Evolutionary conservation across 2,797 vertebrate species (phyloP), one percentile per base, ranked within the genome.

Genomic region (Chromis chromis): DNA sequence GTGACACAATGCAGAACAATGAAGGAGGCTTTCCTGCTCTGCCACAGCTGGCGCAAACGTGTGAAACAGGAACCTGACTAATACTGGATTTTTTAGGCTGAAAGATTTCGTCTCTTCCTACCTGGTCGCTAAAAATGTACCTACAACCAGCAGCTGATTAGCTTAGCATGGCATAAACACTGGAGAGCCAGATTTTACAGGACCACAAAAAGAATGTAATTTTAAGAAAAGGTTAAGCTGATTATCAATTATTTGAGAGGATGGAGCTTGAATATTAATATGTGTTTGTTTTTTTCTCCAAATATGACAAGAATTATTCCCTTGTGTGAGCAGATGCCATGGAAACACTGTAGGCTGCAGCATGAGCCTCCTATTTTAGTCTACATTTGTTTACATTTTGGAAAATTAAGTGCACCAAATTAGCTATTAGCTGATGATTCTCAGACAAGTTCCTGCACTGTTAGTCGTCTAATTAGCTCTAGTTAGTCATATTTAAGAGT

Each of bases 21-120:
- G 53, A 83, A 77, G 65, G 81, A 70, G 73, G 54, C 57, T 83
- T 89, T 90, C 89, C 90, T 89, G 90, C 78, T 81, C 67, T 46
- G 7, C 67, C 49, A 80, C 83, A 88, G 73, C 74, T 82, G 17
- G 54, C 19, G 61, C 36, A 49, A 71, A 66, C 27, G 49, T 56
- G 33, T 22, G 65, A 77, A 24, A 69, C 70, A 19, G 46, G 12
- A 78, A 65, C 16, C 28, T 0, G 2, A 48, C 36, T 8, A 9
- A 52, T 21, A n/a, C 17, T n/a, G 25, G 42, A 54, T 27, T 19
- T 65, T 58, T 19, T 22, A 58, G 4, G n/a, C 7, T 24, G 10
- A 54, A 50, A 27, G 7, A 19, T 25, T 6, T 4, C 36, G 28
- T 1, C 9, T 21, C 8, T 9, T 10, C 44, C 7, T 16, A 44